These are phyloP conservation scores for Parapristionchus giblindavisi DNA, from an alignment of 2,888 invertebrate species.

Conservation along the genomic window DNA sequence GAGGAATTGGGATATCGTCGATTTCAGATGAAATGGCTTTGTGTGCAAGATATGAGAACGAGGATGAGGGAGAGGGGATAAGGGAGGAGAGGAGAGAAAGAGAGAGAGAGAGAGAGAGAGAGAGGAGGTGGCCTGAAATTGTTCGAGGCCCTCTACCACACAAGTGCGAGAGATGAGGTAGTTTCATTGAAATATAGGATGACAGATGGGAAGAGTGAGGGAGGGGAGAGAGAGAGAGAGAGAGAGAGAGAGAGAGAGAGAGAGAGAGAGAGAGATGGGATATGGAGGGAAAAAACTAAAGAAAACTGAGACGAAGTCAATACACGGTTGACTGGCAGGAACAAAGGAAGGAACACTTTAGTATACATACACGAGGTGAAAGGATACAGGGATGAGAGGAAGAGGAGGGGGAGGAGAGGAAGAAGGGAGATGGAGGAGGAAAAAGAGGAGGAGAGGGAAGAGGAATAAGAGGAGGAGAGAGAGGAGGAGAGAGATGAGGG, in stretches of 20 bases:
- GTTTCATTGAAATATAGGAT: background rate
- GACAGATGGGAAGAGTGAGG: background rate
- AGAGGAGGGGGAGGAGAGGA: slow-evolving; percentile 28
- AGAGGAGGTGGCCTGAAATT: background rate
- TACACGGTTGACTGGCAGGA: background rate
- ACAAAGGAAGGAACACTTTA: too few relatives aligned
- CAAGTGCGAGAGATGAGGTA: background rate
- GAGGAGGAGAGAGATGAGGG: background rate
- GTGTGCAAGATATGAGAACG: slow-evolving; percentile 31
- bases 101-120: slow-evolving; percentile 25
- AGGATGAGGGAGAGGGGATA: slow-evolving; percentile 7
- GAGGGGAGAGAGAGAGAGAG: background rate
- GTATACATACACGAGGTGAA: too few relatives aligned
- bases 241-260: slow-evolving; percentile 36
- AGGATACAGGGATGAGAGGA: too few relatives aligned
- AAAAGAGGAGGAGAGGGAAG: slow-evolving; percentile 27
- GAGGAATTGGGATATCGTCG: background rate
- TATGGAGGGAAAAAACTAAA: slow-evolving; percentile 24
- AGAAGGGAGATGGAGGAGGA: slow-evolving; percentile 37
- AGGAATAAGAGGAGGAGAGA: slow-evolving; percentile 20
- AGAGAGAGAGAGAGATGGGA: slow-evolving; percentile 36
- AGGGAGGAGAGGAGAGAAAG: background rate
- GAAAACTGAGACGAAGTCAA: background rate
- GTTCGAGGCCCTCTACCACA: background rate
- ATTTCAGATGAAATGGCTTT: background rate